These are phyloP conservation scores for Paramisgurnus dabryanus DNA, from an alignment of 2,113 vertebrate genomes.

Conservation along the genomic window DNA sequence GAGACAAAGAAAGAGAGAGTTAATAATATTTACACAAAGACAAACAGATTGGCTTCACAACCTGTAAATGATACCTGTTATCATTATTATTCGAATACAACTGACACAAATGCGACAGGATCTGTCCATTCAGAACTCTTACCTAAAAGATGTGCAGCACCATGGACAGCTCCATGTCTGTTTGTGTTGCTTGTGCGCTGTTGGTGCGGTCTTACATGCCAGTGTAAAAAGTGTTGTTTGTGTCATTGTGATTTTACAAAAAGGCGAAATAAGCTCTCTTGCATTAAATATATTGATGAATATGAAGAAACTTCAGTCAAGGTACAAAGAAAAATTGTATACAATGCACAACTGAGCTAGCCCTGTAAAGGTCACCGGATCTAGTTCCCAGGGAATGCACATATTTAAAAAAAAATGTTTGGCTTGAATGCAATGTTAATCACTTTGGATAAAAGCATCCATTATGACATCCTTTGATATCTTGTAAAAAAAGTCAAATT, in stretches of 20 bases:
- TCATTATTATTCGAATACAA: too few species aligned
- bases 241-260: background rate
- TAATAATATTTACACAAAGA: background rate
- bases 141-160: conserved; percentile 28
- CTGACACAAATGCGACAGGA: background rate
- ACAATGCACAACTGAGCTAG: too few species aligned
- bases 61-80: too few species aligned
- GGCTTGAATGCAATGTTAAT: too few species aligned
- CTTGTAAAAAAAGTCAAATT: too few species aligned
- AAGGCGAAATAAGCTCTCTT: background rate
- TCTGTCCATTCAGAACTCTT: conserved; percentile 9
- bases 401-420: too few species aligned
- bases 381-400: too few species aligned
- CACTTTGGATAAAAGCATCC: too few species aligned
- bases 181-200: background rate
- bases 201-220: background rate
- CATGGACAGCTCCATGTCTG: conserved; percentile 19
- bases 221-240: background rate
- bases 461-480: too few species aligned
- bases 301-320: background rate
- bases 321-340: background rate
- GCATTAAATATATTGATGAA: background rate
- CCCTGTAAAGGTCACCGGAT: too few species aligned
- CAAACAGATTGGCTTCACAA: too few species aligned
- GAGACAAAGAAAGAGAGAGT: background rate